Percentiles rank a stretch among this genome's conserved stretches.
These are phyloP conservation scores for Carettochelys insculpta DNA, from an alignment of 2,113 vertebrate species.

Conservation along the genomic window DNA sequence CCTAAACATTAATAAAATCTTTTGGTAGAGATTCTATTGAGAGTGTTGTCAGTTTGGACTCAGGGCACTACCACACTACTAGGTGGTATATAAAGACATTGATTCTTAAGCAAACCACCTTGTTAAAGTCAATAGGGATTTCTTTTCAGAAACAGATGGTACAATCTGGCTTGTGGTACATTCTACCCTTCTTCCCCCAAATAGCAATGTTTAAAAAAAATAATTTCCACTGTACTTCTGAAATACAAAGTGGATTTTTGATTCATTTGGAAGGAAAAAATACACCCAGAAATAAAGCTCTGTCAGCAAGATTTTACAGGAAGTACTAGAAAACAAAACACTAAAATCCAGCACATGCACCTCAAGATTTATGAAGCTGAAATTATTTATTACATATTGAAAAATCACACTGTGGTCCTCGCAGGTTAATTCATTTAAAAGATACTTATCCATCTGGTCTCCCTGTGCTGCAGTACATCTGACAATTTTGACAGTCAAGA, in stretches of 20 bases:
- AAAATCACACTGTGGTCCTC: neutral
- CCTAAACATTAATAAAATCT: neutral
- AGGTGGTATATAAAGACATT: neutral
- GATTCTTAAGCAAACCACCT: neutral
- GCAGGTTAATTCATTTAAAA: neutral
- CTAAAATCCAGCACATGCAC: neutral
- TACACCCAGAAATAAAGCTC: neutral
- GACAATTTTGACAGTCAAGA: neutral
- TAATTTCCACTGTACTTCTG: neutral
- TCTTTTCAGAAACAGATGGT: neutral
- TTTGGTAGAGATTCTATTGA: neutral
- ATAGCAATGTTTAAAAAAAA: neutral
- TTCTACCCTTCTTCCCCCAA: accelerated
- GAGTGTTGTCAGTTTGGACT: neutral
- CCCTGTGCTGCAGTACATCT: neutral
- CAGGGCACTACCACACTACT: neutral
- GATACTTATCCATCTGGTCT: neutral
- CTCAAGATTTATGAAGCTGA: neutral
- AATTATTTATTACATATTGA: neutral
- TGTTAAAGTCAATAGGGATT: neutral
- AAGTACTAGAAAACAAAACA: neutral
- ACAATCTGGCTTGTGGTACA: neutral
- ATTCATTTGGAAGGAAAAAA: neutral
- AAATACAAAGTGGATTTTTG: neutral
- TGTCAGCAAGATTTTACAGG: neutral